These are phyloP conservation scores for Scaptomyza caliginosa DNA, from an alignment of 2,888 invertebrate species.

Conservation along the genomic window DNA sequence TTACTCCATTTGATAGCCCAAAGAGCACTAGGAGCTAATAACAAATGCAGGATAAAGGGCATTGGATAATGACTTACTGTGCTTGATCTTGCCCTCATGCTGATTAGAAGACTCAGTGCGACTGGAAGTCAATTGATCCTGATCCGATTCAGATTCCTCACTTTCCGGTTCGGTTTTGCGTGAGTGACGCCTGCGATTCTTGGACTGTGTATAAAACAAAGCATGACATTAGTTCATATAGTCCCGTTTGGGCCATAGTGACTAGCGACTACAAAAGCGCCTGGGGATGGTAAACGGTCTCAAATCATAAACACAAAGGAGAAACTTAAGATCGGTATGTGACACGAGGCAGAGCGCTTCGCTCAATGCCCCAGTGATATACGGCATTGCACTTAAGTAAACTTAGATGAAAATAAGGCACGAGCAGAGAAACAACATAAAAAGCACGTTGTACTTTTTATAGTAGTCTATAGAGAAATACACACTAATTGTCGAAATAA, in stretches of 20 bases:
- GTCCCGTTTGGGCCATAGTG: background rate
- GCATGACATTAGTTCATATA: slow-evolving; percentile 40
- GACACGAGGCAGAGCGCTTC: slow-evolving; percentile 50
- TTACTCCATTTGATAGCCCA: slow-evolving; percentile 49
- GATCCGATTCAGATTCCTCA: slow-evolving; percentile 91
- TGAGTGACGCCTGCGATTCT: slow-evolving; percentile 86
- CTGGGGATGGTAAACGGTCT: slow-evolving; percentile 55
- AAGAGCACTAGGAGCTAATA: slow-evolving; percentile 20
- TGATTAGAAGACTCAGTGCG: slow-evolving; percentile 91
- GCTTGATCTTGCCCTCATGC: slow-evolving; percentile 89
- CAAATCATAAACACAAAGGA: slow-evolving; percentile 29
- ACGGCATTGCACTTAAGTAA: slow-evolving; percentile 72
- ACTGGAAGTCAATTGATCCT: slow-evolving; percentile 89
- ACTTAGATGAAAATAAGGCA: slow-evolving; percentile 47
- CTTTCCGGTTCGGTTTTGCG: slow-evolving; percentile 89
- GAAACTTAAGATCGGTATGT: slow-evolving; percentile 51
- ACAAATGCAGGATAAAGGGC: background rate
- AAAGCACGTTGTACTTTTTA: slow-evolving; percentile 64
- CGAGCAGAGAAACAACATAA: slow-evolving; percentile 63
- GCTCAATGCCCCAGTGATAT: slow-evolving; percentile 32
- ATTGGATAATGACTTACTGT: slow-evolving; percentile 85
- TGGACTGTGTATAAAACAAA: slow-evolving; percentile 81
- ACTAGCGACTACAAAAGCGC: slow-evolving; percentile 73
- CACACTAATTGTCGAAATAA: slow-evolving; percentile 61
- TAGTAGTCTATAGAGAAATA: slow-evolving; percentile 55